Conservation (phyloP, 2,888 invertebrate species). For the Argyresthia albistria region DNA sequence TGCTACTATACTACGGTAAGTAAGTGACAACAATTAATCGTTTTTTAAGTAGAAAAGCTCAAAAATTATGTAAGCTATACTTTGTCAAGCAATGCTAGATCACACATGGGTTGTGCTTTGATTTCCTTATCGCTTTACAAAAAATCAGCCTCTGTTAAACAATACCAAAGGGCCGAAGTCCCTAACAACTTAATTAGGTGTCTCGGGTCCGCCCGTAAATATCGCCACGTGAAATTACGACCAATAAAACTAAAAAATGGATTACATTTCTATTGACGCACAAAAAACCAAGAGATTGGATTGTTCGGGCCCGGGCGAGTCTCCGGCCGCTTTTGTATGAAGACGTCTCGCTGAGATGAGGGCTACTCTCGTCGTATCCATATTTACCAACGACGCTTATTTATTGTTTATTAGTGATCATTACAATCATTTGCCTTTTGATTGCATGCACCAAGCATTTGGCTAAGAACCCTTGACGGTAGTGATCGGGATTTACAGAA, state of each 20-base stretch:
- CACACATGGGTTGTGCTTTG: no score
- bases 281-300: slow-evolving; percentile 61
- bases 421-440: no score
- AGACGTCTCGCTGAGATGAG: slow-evolving; percentile 54
- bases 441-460: no score
- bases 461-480: no score
- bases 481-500: no score
- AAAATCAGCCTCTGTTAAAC: slow-evolving; percentile 43
- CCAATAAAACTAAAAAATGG: slow-evolving; percentile 68
- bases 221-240: slow-evolving; percentile 68
- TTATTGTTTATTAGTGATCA: no score
- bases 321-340: slow-evolving; percentile 45
- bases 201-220: slow-evolving; percentile 67
- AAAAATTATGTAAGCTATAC: no score
- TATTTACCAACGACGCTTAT: neutral
- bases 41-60: no score
- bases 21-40: no score
- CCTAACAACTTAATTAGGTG: slow-evolving; percentile 71
- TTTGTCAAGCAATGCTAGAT: no score
- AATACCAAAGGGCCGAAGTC: slow-evolving; percentile 50
- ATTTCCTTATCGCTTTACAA: slow-evolving; percentile 37
- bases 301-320: slow-evolving; percentile 35
- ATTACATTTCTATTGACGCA: slow-evolving; percentile 69
- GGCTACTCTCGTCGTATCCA: slow-evolving; percentile 4
- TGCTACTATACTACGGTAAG: no score